phyloP scores from a whole-genome alignment of 2,113 vertebrate genomes.

The Chaetura pelagica region DNA sequence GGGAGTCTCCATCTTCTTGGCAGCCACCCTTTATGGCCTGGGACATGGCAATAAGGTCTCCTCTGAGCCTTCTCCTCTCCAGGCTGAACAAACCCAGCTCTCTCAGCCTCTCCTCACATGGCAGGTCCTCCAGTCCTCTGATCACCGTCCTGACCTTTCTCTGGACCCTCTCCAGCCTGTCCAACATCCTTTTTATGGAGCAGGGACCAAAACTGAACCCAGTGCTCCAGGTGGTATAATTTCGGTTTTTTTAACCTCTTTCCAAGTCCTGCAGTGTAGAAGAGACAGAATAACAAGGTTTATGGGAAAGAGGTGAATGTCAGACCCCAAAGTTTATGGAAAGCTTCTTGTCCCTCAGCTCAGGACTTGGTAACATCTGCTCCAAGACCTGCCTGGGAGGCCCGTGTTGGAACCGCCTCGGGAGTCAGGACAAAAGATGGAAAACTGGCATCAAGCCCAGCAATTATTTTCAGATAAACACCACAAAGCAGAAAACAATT shows the following conservation, averaged over 20 bases:
- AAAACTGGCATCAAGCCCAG: constrained; percentile 3
- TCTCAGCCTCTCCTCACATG: no score
- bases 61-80: no score
- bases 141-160: no score
- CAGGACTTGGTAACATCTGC: not conserved
- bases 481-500: not conserved
- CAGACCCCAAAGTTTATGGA: accelerated
- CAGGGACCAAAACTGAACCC: no score
- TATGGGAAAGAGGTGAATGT: not conserved
- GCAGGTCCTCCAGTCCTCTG: no score
- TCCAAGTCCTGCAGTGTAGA: not conserved
- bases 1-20: no score
- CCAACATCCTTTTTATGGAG: no score
- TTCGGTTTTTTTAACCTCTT: not conserved
- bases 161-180: no score
- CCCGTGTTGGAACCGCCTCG: not conserved
- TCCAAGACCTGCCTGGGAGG: not conserved
- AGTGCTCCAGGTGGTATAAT: no score
- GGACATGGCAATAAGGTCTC: no score
- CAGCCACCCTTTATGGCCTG: no score
- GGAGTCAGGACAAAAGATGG: not conserved
- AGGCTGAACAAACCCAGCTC: no score
- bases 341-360: not conserved
- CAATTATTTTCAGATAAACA: not conserved
- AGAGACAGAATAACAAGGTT: accelerated